Base-by-base conservation (phyloP, 2,888 invertebrate genomes). In the Drosophila imparisetae region DNA sequence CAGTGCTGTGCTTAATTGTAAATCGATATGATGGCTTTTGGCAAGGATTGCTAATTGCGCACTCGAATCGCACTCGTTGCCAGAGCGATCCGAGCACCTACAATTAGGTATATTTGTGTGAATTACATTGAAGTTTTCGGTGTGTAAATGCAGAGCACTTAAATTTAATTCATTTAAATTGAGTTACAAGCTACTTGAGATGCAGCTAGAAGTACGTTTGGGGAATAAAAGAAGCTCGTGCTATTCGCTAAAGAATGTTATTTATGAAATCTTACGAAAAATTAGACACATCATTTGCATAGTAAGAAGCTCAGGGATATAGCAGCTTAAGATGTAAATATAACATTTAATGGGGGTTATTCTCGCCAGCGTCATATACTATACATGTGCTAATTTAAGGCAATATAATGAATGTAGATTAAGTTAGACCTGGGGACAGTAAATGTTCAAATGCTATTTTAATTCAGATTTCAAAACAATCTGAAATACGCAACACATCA, bases 1-100 rank as follows among this genome's bases (percentile, higher is more conserved):
- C 42, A 32, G 38, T 13, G 48, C 72, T 62, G 65, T 27, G 60
- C 72, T 79, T 88, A 88, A 86, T 86, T 83, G 75, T 75, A 86
- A 86, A 90, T 86, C 90, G 75, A 90, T 90, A 75, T 54, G 52
- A 55, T 49, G 62, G 68, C 62, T 72, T 66, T 72, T 58, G 81
- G 69, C 72, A 69, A 55, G 57, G 63, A 58, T 42, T 70, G 70
- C 82, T 89, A 85, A 85, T 89, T 85, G 87, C 72, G 53, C 67
- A 54, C 72, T 81, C 57, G 60, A 70, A 65, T 64, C 59, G 38
- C 29, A 65, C 59, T 71, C 58, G 24, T 27, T 62, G 58, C 62
- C 49, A 57, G 15, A 32, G 53, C 42, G 27, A 55, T 48, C 52
- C 21, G 34, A 64, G 30, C 52, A 52, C 54, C 57, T 55, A 57